phyloP scores from a whole-genome alignment of 2,797 vertebrate species.

The Molossus molossus region DNA sequence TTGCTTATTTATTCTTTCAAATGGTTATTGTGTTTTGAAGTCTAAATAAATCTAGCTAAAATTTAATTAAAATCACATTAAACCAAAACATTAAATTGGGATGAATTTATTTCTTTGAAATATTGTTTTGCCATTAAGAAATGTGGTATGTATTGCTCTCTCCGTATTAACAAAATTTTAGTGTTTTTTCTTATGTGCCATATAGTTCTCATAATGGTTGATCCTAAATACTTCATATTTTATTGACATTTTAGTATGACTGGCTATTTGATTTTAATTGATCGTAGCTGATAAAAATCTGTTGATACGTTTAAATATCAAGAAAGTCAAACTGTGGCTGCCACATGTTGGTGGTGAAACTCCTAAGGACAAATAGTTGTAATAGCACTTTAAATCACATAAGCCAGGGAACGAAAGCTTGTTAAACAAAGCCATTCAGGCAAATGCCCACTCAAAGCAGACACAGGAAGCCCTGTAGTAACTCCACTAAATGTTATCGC shows the following conservation, averaged over 20 bases:
- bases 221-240: not conserved
- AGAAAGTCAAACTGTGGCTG: not conserved
- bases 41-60: constrained; percentile 7
- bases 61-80: constrained; percentile 19
- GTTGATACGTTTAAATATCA: not conserved
- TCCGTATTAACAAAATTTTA: not conserved
- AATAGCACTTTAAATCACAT: constrained; percentile 54
- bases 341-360: not conserved
- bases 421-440: constrained; percentile 67
- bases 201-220: not conserved
- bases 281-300: not conserved
- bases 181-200: not conserved
- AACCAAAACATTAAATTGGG: not conserved
- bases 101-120: constrained; percentile 18
- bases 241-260: not conserved
- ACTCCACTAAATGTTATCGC: constrained; percentile 66
- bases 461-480: not conserved
- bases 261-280: not conserved
- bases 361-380: not conserved
- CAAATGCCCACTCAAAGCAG: constrained; percentile 65
- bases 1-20: not conserved
- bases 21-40: not conserved
- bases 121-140: not conserved
- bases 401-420: constrained; percentile 68
- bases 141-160: not conserved